Evolutionary conservation across 2,113 vertebrate species (phyloP).

Genomic region (Enhydra lutris): DNA sequence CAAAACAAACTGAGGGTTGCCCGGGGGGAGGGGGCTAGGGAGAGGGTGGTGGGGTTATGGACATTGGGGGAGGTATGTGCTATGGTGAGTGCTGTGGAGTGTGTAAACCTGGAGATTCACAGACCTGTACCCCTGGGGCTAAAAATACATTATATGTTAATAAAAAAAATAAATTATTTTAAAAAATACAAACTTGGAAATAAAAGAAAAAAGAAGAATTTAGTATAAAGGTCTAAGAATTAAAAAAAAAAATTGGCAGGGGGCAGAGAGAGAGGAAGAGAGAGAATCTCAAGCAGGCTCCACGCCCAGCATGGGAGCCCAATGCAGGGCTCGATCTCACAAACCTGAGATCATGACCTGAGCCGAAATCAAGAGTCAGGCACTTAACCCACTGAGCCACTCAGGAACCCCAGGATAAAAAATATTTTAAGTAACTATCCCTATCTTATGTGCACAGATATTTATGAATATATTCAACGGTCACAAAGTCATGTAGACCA

Average conservation of each 20-base stretch:
- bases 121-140: too few relatives aligned
- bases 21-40: accelerated
- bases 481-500: background rate
- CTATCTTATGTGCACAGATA: background rate
- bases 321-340: background rate
- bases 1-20: too few relatives aligned
- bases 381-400: background rate
- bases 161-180: too few relatives aligned
- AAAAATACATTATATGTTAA: too few relatives aligned
- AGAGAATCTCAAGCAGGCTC: background rate
- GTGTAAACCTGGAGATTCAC: too few relatives aligned
- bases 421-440: background rate
- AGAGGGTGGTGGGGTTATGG: too few relatives aligned
- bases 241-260: background rate
- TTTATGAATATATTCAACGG: background rate
- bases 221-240: background rate
- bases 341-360: background rate
- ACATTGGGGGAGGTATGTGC: too few relatives aligned
- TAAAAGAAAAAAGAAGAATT: background rate
- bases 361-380: background rate
- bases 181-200: too few relatives aligned
- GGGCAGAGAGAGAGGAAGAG: background rate
- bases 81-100: too few relatives aligned
- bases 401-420: background rate
- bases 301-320: background rate